A percentile compares a stretch with the other conserved stretches of the same genome.
These are phyloP conservation scores for Lordiphosa stackelbergi DNA, from an alignment of 1,140 invertebrate genomes.

Conservation along the genomic window DNA sequence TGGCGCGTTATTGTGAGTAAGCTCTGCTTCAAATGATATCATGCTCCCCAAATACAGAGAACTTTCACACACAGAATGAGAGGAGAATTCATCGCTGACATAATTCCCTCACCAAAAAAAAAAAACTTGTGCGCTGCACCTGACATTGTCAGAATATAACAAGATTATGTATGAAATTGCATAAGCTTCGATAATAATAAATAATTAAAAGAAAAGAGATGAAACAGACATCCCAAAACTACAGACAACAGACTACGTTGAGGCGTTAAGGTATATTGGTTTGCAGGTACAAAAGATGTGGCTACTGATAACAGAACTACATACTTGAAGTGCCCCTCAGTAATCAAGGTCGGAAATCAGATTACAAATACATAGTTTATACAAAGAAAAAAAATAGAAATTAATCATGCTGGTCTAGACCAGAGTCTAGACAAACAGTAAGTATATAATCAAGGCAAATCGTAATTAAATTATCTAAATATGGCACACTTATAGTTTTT, in stretches of 20 bases:
- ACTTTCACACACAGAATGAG: slow-evolving; percentile 6
- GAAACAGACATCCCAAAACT: too few species aligned
- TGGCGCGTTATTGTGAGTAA: slow-evolving; percentile 63
- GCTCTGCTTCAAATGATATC: slow-evolving; percentile 69
- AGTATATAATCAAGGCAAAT: too few species aligned
- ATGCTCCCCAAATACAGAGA: slow-evolving; percentile 23
- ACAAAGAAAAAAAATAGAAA: neutral
- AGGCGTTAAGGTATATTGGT: too few species aligned
- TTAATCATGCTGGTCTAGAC: slow-evolving; percentile 11
- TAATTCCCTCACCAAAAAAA: slow-evolving; percentile 39
- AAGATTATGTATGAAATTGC: slow-evolving; percentile 36
- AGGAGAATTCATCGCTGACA: slow-evolving; percentile 37
- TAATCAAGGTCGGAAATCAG: neutral
- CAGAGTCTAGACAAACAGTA: slow-evolving; percentile 1
- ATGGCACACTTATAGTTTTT: too few species aligned
- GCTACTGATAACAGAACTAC: too few species aligned
- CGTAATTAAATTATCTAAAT: too few species aligned
- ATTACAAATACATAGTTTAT: slow-evolving; percentile 18
- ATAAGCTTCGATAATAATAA: slow-evolving; percentile 48
- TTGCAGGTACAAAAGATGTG: too few species aligned
- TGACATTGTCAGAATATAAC: slow-evolving; percentile 54
- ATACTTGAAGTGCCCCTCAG: neutral
- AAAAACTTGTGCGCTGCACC: slow-evolving; percentile 45
- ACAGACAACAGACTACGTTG: too few species aligned
- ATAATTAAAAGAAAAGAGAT: slow-evolving; percentile 31